A percentile compares a stretch with the other conserved stretches of the same genome.
Conservation (phyloP, 2,797 vertebrate species). For the Todus mexicanus region DNA sequence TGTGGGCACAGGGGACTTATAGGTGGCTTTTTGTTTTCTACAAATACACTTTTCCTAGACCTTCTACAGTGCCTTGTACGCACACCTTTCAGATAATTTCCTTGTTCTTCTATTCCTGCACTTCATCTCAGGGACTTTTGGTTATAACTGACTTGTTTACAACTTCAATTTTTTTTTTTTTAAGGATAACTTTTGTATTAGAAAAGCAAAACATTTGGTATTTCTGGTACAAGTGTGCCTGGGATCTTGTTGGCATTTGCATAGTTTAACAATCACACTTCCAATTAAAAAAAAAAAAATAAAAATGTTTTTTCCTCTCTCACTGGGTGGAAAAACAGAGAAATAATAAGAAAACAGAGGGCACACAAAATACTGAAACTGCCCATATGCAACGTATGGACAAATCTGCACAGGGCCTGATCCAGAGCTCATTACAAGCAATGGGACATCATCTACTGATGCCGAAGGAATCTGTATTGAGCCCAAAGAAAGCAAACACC, state of each 20-base stretch:
- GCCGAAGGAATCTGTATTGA: not conserved
- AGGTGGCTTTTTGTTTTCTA: not conserved
- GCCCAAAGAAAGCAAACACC: slow-evolving; percentile 28
- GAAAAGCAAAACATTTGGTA: not conserved
- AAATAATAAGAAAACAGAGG: slow-evolving; percentile 3
- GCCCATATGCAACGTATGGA: not conserved
- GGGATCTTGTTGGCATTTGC: not conserved
- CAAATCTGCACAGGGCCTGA: not conserved
- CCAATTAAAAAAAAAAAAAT: not conserved
- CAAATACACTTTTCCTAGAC: not conserved
- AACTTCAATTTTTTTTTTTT: slow-evolving; percentile 24
- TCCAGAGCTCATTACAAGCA: not conserved
- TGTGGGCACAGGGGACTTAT: fast-evolving
- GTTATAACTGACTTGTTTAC: not conserved
- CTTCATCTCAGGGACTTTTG: not conserved
- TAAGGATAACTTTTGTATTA: slow-evolving; percentile 26
- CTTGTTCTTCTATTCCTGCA: not conserved
- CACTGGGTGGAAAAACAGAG: slow-evolving; percentile 21
- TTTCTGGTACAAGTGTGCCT: not conserved
- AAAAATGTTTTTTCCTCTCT: not conserved
- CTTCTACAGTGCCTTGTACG: not conserved
- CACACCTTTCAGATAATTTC: not conserved
- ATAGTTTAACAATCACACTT: not conserved
- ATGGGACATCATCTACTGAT: not conserved
- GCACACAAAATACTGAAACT: not conserved